Conservation (phyloP, 2,113 vertebrate genomes). For the Hiodon tergisus region DNA sequence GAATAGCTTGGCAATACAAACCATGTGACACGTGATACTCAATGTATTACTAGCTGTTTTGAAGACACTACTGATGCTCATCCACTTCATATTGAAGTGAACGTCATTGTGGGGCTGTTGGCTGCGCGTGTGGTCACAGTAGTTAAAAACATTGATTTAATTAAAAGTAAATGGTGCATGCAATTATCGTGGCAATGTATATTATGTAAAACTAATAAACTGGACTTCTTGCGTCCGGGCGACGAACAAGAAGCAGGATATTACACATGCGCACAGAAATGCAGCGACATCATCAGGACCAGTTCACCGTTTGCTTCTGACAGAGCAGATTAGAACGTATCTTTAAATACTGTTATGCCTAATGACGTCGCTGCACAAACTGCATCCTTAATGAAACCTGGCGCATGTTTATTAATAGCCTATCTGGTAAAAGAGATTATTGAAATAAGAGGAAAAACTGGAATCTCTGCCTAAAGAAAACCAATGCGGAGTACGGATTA, state of each 20-base stretch:
- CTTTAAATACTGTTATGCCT: slow-evolving; percentile 31
- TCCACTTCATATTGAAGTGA: not conserved
- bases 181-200: not conserved
- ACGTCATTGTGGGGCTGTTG: no score
- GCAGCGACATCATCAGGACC: slow-evolving; percentile 61
- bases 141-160: not conserved
- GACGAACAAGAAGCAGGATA: slow-evolving; percentile 24
- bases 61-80: not conserved
- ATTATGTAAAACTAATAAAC: no score
- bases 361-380: not conserved
- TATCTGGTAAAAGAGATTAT: not conserved
- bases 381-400: not conserved
- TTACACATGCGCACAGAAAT: slow-evolving; percentile 52
- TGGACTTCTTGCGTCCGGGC: no score
- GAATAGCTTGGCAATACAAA: no score
- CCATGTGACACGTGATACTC: not conserved
- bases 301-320: not conserved
- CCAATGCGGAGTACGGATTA: not conserved
- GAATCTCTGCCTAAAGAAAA: not conserved
- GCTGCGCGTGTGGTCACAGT: no score
- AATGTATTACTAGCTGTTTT: not conserved
- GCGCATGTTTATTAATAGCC: no score
- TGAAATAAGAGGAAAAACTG: not conserved
- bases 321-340: not conserved
- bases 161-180: not conserved